A percentile compares a stretch with the other conserved stretches of the same genome.
These are phyloP conservation scores for Drosophila willistoni DNA, from an alignment of 1,140 invertebrate genomes.

Conservation along the genomic window DNA sequence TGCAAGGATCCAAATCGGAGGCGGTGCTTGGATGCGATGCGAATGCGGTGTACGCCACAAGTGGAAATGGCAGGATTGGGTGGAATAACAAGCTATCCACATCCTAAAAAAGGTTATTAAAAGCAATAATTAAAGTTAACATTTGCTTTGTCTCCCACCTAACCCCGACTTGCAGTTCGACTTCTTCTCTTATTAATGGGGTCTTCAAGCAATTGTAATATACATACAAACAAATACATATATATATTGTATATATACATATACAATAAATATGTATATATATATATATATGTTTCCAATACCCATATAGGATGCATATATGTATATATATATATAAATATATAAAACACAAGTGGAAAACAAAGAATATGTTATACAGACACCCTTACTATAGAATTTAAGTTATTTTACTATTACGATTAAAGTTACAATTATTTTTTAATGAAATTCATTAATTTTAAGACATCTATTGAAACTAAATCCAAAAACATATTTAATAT, in stretches of 20 bases:
- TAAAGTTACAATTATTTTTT: conserved; percentile 54
- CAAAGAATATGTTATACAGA: conserved; percentile 19
- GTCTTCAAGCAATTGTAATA: conserved; percentile 17
- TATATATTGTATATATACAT: conserved; percentile 7
- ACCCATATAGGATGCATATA: not conserved
- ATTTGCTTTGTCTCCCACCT: conserved; percentile 13
- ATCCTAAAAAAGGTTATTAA: conserved; percentile 1
- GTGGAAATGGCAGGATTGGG: conserved; percentile 29
- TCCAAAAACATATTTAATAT: conserved; percentile 57
- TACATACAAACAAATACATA: not conserved
- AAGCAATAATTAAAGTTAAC: not conserved
- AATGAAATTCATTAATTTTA: conserved; percentile 44
- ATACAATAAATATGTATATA: no score
- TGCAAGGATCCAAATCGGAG: conserved; percentile 77
- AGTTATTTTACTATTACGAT: conserved; percentile 58
- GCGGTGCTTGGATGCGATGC: conserved; percentile 45
- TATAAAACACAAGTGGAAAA: conserved; percentile 15
- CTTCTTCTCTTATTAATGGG: not conserved
- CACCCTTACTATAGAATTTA: conserved; percentile 29
- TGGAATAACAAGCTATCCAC: conserved; percentile 23
- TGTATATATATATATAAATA: not conserved
- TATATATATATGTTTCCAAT: not conserved
- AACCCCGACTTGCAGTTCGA: not conserved
- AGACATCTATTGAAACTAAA: conserved; percentile 38
- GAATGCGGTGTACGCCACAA: not conserved